Conservation (phyloP, 2,113 vertebrate species). For the Eclectus roratus region DNA sequence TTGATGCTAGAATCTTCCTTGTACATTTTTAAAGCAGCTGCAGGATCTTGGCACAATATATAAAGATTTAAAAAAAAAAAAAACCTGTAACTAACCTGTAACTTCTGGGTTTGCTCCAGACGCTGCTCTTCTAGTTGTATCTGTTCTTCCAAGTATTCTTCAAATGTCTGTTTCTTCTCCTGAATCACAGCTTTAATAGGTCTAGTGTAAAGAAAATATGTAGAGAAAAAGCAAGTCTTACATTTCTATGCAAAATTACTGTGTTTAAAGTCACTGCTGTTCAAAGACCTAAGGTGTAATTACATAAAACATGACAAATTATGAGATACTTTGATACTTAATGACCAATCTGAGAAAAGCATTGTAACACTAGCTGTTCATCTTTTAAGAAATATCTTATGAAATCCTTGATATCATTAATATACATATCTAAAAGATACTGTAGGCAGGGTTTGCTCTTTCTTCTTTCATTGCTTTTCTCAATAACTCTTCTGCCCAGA, state of each 20-base stretch:
- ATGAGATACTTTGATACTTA: background rate
- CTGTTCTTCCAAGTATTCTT: conserved; percentile 92
- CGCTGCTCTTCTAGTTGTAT: conserved; percentile 86
- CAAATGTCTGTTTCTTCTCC: conserved; percentile 86
- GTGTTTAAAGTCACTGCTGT: background rate
- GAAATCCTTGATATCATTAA: background rate
- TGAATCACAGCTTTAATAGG: conserved; percentile 82
- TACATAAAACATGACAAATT: background rate
- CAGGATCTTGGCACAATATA: background rate
- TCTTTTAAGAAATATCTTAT: background rate
- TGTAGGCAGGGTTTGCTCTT: background rate
- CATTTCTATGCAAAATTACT: background rate
- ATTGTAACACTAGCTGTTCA: background rate
- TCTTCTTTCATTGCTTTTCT: background rate
- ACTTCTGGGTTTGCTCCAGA: conserved; percentile 67
- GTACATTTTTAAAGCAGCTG: background rate
- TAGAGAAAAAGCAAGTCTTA: background rate
- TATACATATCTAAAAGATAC: background rate
- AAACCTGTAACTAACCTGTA: conserved; percentile 73
- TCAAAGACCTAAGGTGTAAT: background rate
- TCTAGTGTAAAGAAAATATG: conserved; percentile 60
- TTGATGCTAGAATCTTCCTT: background rate
- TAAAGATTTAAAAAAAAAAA: background rate
- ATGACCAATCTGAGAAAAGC: background rate
- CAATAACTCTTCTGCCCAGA: background rate